A percentile compares a stretch with the other conserved stretches of the same genome.
Evolutionary conservation across 2,113 vertebrate species (phyloP).

Genomic region (Dolichotis patagonum): DNA sequence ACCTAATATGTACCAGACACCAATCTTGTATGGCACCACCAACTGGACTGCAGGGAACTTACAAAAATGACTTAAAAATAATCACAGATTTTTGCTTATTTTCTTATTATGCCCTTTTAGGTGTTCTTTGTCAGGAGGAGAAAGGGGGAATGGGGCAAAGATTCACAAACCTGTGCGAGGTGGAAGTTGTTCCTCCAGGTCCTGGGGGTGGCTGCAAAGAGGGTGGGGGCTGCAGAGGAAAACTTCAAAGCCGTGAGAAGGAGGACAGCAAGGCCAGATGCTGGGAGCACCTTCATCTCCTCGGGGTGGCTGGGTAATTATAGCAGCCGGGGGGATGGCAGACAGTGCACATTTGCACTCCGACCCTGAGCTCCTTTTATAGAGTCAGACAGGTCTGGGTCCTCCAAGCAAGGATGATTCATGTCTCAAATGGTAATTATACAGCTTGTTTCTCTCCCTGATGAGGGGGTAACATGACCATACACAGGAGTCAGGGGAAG

Average conservation of each 20-base stretch:
- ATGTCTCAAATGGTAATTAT: slow-evolving; percentile 85
- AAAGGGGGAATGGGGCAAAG: slow-evolving; percentile 52
- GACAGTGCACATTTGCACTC: slow-evolving; percentile 50
- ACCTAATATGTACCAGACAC: neutral
- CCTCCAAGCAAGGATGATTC: slow-evolving; percentile 79
- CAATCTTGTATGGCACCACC: neutral
- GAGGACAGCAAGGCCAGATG: slow-evolving; percentile 74
- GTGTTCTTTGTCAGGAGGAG: neutral
- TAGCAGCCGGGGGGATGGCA: slow-evolving; percentile 8
- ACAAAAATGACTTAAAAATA: neutral
- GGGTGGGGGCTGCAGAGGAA: slow-evolving; percentile 66
- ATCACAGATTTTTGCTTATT: neutral
- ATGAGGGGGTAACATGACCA: slow-evolving; percentile 73
- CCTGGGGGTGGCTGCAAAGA: slow-evolving; percentile 65
- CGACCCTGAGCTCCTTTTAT: slow-evolving; percentile 80
- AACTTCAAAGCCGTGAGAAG: slow-evolving; percentile 74
- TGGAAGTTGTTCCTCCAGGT: slow-evolving; percentile 77
- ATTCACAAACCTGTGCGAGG: slow-evolving; percentile 83
- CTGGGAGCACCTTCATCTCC: slow-evolving; percentile 80
- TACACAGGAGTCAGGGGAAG: slow-evolving; percentile 57
- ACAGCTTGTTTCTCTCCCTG: slow-evolving; percentile 71
- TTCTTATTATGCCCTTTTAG: neutral
- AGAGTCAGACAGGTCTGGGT: slow-evolving; percentile 74
- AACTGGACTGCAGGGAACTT: neutral
- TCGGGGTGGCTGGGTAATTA: slow-evolving; percentile 11